Conservation (phyloP, 1,140 invertebrate genomes). For the Temnothorax nylanderi region DNA sequence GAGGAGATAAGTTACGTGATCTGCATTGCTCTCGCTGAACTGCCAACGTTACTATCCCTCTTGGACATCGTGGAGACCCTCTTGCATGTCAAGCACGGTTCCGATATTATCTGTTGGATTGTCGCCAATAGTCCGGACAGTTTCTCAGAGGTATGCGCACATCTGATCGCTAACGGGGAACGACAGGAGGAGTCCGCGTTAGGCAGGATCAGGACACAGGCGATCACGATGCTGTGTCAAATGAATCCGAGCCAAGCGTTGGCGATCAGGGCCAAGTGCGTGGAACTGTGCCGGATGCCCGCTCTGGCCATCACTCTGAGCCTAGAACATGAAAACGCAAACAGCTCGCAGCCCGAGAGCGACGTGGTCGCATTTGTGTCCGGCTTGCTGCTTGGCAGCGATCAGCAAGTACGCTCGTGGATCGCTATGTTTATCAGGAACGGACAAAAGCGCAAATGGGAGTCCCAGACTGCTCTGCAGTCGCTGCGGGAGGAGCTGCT, state of each 20-base stretch:
- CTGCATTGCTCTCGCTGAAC: slow-evolving; percentile 96
- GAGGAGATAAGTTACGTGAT: slow-evolving; percentile 98
- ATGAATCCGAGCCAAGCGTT: slow-evolving; percentile 96
- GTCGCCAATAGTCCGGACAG: slow-evolving; percentile 97
- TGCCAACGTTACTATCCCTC: slow-evolving; percentile 95
- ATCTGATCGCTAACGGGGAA: slow-evolving; percentile 95
- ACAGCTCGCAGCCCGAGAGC: slow-evolving; percentile 79
- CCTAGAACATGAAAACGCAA: slow-evolving; percentile 85
- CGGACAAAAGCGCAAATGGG: slow-evolving; percentile 95
- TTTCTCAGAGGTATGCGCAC: slow-evolving; percentile 95
- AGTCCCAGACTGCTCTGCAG: slow-evolving; percentile 90
- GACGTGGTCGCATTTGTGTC: slow-evolving; percentile 94
- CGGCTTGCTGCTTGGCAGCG: slow-evolving; percentile 95
- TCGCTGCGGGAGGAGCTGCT: slow-evolving; percentile 93
- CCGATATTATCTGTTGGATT: slow-evolving; percentile 94
- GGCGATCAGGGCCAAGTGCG: slow-evolving; percentile 93
- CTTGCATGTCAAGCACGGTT: slow-evolving; percentile 95
- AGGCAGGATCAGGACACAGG: slow-evolving; percentile 90
- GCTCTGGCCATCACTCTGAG: slow-evolving; percentile 93
- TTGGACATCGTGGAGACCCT: slow-evolving; percentile 94
- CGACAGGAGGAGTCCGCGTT: slow-evolving; percentile 93
- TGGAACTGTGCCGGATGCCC: slow-evolving; percentile 95
- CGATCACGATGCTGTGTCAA: slow-evolving; percentile 93
- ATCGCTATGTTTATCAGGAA: slow-evolving; percentile 96
- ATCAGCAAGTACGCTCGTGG: slow-evolving; percentile 96